These are phyloP conservation scores for Perca schrenkii DNA, from an alignment of 2,113 vertebrate genomes.

Conservation along the genomic window DNA sequence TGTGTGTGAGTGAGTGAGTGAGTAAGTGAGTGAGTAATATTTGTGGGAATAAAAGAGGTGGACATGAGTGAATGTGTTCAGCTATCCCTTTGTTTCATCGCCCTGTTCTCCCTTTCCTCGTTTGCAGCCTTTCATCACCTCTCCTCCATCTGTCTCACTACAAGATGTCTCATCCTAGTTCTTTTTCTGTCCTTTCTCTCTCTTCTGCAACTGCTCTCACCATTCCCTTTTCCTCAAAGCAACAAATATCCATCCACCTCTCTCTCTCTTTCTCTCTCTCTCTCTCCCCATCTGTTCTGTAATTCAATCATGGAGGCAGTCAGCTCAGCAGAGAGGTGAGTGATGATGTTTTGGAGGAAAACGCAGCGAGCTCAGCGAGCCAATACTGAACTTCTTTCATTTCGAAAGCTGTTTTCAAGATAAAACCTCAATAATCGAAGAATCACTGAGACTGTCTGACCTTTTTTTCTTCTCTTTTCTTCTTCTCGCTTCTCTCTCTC, in stretches of 20 bases:
- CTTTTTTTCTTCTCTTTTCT: not conserved
- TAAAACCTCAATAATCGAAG: constrained; percentile 10
- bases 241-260: constrained; percentile 42
- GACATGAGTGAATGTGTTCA: constrained; percentile 2
- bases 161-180: not conserved
- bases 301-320: constrained; percentile 80
- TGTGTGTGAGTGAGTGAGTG: too few species aligned
- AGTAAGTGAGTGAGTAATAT: too few species aligned
- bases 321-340: constrained; percentile 65
- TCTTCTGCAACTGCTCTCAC: constrained; percentile 33
- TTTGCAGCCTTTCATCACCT: constrained; percentile 36
- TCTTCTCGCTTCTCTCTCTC: too few species aligned
- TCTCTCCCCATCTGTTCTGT: constrained; percentile 66
- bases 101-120: constrained; percentile 33
- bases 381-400: constrained; percentile 41
- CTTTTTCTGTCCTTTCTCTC: not conserved
- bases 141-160: constrained; percentile 16
- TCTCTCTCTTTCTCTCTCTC: constrained; percentile 2
- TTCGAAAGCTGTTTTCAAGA: constrained; percentile 36
- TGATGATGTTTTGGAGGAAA: constrained; percentile 75
- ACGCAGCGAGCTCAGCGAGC: constrained; percentile 53
- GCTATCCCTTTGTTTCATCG: constrained; percentile 41
- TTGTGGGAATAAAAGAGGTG: not conserved
- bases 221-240: constrained; percentile 45
- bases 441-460: constrained; percentile 4